Evolutionary conservation across 2,797 vertebrate genomes (phyloP).

Genomic region (Darevskia nairensis): DNA sequence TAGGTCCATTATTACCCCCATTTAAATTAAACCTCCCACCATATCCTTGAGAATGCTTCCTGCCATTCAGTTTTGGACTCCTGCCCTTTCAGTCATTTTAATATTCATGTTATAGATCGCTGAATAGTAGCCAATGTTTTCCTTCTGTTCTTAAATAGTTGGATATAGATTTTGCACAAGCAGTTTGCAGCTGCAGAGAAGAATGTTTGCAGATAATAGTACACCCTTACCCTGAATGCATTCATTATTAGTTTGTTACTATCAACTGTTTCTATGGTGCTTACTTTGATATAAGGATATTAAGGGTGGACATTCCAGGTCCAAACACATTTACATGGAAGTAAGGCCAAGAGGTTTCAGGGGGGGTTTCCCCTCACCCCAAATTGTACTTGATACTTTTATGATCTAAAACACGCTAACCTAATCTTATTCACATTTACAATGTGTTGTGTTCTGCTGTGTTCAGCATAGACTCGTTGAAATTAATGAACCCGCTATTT

Average conservation of each 20-base stretch:
- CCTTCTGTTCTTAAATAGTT: background rate
- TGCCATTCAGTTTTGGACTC: background rate
- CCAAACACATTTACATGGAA: background rate
- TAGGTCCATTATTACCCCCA: background rate
- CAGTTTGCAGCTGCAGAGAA: background rate
- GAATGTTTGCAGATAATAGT: background rate
- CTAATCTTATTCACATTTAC: background rate
- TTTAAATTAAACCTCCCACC: background rate
- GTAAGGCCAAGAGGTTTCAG: background rate
- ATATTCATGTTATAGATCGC: background rate
- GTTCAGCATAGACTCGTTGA: no score
- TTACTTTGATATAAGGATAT: background rate
- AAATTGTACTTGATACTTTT: background rate
- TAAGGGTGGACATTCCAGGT: background rate
- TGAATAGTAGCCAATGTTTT: background rate
- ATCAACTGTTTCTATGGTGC: background rate
- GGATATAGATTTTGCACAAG: background rate
- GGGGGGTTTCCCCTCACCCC: background rate
- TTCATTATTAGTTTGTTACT: background rate
- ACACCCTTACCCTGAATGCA: background rate
- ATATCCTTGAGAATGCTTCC: background rate
- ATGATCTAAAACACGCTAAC: background rate
- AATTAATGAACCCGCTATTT: no score
- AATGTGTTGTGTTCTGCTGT: background rate
- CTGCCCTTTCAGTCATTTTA: background rate